These are phyloP conservation scores for Hemithea aestivaria DNA, from an alignment of 2,888 invertebrate genomes.

Conservation along the genomic window DNA sequence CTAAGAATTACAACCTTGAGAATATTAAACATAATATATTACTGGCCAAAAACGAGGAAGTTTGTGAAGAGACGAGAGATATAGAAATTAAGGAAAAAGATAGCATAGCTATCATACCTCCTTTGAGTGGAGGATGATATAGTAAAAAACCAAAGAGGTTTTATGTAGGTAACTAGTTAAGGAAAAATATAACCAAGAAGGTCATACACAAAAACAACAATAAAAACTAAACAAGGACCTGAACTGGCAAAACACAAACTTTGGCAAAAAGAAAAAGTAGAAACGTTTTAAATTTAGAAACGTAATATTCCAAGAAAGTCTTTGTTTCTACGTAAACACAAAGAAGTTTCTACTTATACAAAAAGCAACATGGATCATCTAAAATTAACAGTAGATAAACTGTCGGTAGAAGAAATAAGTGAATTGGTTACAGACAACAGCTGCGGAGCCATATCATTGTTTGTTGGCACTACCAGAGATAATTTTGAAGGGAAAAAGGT, in stretches of 20 bases:
- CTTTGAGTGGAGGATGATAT: constrained; percentile 92
- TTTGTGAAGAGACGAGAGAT: constrained; percentile 76
- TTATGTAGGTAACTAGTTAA: too few species aligned
- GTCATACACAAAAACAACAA: too few species aligned
- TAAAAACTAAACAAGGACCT: too few species aligned
- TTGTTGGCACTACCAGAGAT: constrained; percentile 93
- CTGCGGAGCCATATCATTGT: constrained; percentile 94
- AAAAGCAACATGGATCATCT: constrained; percentile 89
- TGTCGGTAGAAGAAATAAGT: constrained; percentile 83
- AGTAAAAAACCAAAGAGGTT: constrained; percentile 1
- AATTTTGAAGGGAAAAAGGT: constrained; percentile 89
- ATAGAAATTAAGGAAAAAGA: constrained; percentile 83
- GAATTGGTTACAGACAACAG: constrained; percentile 82
- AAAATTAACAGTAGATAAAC: constrained; percentile 81
- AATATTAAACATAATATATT: constrained; percentile 85
- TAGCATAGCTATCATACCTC: constrained; percentile 95
- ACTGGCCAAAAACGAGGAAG: constrained; percentile 91
- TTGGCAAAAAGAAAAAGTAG: constrained; percentile 1
- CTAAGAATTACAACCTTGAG: constrained; percentile 81
- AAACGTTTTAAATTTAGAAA: constrained; percentile 8
- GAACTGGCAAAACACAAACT: too few species aligned
- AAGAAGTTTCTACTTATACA: too few species aligned
- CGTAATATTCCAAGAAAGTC: too few species aligned
- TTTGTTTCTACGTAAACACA: too few species aligned
- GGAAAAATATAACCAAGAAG: too few species aligned